Conservation (phyloP, 1,140 invertebrate genomes). For the Drepana arcuata region DNA sequence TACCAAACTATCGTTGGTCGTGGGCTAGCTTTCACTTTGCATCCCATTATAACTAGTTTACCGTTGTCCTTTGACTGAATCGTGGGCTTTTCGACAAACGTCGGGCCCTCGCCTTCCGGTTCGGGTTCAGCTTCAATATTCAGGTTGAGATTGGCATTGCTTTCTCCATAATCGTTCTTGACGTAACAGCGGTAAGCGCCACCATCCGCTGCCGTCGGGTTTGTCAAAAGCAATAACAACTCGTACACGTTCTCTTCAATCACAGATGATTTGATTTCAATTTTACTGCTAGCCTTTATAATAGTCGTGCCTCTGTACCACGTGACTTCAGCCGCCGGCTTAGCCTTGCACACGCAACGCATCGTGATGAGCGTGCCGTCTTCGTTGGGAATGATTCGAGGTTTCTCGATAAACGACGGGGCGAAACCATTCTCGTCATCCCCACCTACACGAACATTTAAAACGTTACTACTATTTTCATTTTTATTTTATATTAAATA, state of each 20-base stretch:
- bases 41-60: slow-evolving; percentile 98
- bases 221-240: slow-evolving; percentile 84
- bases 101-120: slow-evolving; percentile 94
- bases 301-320: slow-evolving; percentile 91
- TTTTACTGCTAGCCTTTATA: slow-evolving; percentile 89
- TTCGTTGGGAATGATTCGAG: slow-evolving; percentile 97
- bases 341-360: slow-evolving; percentile 95
- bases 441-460: slow-evolving; percentile 76
- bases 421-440: slow-evolving; percentile 91
- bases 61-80: slow-evolving; percentile 96
- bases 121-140: slow-evolving; percentile 97
- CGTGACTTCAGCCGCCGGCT: slow-evolving; percentile 89
- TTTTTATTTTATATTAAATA: slow-evolving; percentile 1
- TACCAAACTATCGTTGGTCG: slow-evolving; percentile 96
- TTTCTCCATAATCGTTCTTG: slow-evolving; percentile 96
- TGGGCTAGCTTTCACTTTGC: slow-evolving; percentile 93
- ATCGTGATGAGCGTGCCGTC: slow-evolving; percentile 95
- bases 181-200: slow-evolving; percentile 98
- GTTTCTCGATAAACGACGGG: slow-evolving; percentile 96
- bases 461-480: slow-evolving; percentile 2
- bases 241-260: slow-evolving; percentile 91
- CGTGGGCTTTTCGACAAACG: slow-evolving; percentile 96
- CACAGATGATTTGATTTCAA: slow-evolving; percentile 83
- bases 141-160: slow-evolving; percentile 97
- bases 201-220: slow-evolving; percentile 94